Evolutionary conservation across 2,113 vertebrate species (phyloP).

Genomic region (Prionailurus bengalensis): DNA sequence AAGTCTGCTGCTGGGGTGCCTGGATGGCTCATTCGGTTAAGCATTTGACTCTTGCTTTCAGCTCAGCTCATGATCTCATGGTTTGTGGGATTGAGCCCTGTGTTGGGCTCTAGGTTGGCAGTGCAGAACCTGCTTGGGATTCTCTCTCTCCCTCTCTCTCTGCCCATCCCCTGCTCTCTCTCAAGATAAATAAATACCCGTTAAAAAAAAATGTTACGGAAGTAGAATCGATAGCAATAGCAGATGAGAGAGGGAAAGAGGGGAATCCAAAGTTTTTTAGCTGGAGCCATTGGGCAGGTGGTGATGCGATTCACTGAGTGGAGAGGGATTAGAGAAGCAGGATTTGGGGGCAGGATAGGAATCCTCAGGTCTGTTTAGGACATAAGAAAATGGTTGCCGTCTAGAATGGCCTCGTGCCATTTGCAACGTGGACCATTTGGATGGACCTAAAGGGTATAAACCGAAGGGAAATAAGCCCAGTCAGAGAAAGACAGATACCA

Average conservation of each 20-base stretch:
- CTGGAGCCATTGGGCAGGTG: neutral
- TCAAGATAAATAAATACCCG: too few relatives aligned
- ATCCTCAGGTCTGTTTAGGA: neutral
- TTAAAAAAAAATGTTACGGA: neutral
- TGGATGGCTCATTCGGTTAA: too few relatives aligned
- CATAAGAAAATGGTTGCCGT: neutral
- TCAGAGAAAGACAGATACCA: neutral
- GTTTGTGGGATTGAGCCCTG: too few relatives aligned
- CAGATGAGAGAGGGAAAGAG: neutral
- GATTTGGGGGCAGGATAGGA: neutral
- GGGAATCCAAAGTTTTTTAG: neutral
- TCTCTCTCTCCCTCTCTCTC: too few relatives aligned
- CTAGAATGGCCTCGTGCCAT: neutral
- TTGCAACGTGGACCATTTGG: neutral
- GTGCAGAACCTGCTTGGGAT: too few relatives aligned
- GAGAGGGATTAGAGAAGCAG: conserved; percentile 16
- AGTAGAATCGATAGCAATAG: neutral
- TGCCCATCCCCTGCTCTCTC: too few relatives aligned
- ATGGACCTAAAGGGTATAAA: neutral
- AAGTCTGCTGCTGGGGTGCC: neutral
- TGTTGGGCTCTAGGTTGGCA: too few relatives aligned
- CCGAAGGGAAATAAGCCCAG: neutral
- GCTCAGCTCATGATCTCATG: too few relatives aligned
- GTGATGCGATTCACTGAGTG: neutral
- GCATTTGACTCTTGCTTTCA: too few relatives aligned